phyloP scores from a whole-genome alignment of 1,140 invertebrate genomes.

The Magallana angulata region DNA sequence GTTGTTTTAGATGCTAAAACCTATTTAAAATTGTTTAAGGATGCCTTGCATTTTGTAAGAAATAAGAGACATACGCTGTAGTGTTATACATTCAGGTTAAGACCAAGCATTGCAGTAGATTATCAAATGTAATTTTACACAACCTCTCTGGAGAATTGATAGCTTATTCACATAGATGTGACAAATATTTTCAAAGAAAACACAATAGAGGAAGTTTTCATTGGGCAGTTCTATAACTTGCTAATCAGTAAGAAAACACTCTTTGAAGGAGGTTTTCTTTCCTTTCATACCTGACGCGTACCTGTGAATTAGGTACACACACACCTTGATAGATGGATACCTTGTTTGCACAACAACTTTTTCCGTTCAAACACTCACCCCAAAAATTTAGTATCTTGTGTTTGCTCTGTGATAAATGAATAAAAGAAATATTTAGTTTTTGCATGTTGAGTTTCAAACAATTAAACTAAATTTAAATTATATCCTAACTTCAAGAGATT shows the following conservation, averaged over 20 bases:
- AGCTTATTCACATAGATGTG: neutral
- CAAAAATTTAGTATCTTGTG: neutral
- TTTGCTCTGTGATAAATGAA: neutral
- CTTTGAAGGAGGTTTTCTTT: constrained; percentile 23
- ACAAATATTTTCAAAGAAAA: neutral
- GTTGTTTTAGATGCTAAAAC: neutral
- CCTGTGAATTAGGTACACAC: neutral
- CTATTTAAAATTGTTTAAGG: neutral
- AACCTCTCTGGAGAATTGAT: too few relatives aligned
- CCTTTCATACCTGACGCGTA: neutral
- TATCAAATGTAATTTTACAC: too few relatives aligned
- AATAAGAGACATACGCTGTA: too few relatives aligned
- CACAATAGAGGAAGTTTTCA: neutral
- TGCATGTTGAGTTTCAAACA: neutral
- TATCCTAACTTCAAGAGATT: neutral
- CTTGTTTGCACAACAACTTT: neutral
- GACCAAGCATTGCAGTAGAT: too few relatives aligned
- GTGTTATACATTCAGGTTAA: too few relatives aligned
- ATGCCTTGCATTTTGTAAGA: neutral
- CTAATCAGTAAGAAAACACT: constrained; percentile 10
- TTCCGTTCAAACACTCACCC: constrained; percentile 4
- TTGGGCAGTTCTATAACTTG: neutral
- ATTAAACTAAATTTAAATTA: neutral
- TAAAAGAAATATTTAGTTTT: neutral
- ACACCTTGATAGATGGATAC: neutral